phyloP scores from a whole-genome alignment of 1,140 invertebrate species.

The Caenorhabditis brenneri region DNA sequence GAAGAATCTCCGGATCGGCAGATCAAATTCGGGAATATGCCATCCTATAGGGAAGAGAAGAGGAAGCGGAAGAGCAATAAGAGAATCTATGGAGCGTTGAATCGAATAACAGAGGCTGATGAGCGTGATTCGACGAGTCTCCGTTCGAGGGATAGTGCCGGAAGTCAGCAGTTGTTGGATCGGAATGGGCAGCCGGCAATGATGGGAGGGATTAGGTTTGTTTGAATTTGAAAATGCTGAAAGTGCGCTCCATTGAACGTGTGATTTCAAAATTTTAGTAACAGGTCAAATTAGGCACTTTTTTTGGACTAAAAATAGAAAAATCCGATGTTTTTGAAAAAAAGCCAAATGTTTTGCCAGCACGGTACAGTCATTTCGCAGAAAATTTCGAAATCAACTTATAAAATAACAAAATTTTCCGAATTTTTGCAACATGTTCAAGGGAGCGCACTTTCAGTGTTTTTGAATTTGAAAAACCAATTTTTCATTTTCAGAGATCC shows the following conservation, averaged over 20 bases:
- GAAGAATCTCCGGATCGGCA: constrained; percentile 53
- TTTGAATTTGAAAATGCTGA: too few species aligned
- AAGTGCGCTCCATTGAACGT: too few species aligned
- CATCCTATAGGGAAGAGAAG: constrained; percentile 68
- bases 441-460: too few species aligned
- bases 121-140: constrained; percentile 64
- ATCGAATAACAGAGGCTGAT: constrained; percentile 69
- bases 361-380: background rate
- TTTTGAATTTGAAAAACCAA: too few species aligned
- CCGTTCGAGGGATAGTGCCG: constrained; percentile 43
- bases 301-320: too few species aligned
- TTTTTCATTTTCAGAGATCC: constrained; percentile 50
- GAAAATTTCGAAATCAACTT: background rate
- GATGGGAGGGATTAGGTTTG: background rate
- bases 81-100: constrained; percentile 67
- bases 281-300: too few species aligned
- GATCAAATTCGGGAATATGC: constrained; percentile 70
- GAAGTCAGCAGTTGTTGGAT: constrained; percentile 44
- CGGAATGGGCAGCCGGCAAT: background rate
- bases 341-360: too few species aligned
- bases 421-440: too few species aligned
- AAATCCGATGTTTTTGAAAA: too few species aligned
- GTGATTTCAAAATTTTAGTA: too few species aligned
- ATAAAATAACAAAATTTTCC: too few species aligned
- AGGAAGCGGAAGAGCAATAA: constrained; percentile 70